Conservation (phyloP, 2,113 vertebrate genomes). For the Puma concolor region DNA sequence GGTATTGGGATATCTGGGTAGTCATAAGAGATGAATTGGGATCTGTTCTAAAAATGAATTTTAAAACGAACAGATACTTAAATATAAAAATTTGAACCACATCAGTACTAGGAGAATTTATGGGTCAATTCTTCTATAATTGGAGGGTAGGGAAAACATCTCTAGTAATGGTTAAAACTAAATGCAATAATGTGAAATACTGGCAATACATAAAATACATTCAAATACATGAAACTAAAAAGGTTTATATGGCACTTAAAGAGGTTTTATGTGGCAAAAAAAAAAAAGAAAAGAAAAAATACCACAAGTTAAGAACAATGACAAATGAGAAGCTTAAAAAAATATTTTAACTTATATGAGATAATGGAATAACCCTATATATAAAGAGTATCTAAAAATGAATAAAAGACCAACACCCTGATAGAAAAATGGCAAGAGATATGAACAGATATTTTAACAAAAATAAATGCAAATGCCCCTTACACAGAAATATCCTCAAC, state of each 20-base stretch:
- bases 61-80: constrained; percentile 40
- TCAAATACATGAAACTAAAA: not conserved
- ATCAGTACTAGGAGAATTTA: constrained; percentile 15
- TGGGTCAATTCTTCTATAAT: not conserved
- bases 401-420: constrained; percentile 16
- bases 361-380: not conserved
- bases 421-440: constrained; percentile 24
- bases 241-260: not conserved
- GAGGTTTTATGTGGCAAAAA: not conserved
- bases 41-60: constrained; percentile 30
- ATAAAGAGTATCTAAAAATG: constrained; percentile 2
- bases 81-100: constrained; percentile 28
- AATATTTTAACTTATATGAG: not conserved
- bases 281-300: not conserved
- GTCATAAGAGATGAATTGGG: not conserved
- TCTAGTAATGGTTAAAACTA: constrained; percentile 17
- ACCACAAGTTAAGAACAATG: not conserved
- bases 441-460: constrained; percentile 55
- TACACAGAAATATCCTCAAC: constrained; percentile 53
- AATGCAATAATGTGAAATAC: not conserved
- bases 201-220: not conserved
- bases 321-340: constrained; percentile 31
- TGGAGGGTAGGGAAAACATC: not conserved
- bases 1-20: not conserved
- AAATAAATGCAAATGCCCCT: constrained; percentile 24